A percentile compares a stretch with the other conserved stretches of the same genome.
Conservation (phyloP, 2,797 vertebrate genomes). For the Gobionotothen gibberifrons region DNA sequence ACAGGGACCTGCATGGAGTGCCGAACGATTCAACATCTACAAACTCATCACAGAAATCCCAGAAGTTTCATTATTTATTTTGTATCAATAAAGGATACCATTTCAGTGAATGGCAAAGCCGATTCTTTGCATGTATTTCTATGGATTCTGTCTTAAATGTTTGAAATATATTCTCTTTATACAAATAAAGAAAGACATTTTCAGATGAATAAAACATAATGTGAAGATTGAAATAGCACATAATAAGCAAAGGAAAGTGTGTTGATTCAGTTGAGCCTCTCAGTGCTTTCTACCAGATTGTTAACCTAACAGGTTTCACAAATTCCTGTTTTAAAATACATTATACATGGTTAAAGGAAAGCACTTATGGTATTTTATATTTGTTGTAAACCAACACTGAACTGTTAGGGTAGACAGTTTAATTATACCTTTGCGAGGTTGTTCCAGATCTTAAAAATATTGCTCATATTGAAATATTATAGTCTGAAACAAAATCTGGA, state of each 20-base stretch:
- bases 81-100: not conserved
- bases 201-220: not conserved
- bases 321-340: not conserved
- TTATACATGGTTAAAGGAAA: accelerated
- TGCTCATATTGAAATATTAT: too few relatives aligned
- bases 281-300: not conserved
- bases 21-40: not conserved
- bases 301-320: not conserved
- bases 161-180: not conserved
- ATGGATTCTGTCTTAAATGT: not conserved
- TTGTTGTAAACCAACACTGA: not conserved
- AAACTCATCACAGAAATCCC: accelerated
- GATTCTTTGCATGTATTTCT: not conserved
- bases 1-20: not conserved
- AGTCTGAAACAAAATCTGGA: not conserved
- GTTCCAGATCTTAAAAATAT: too few relatives aligned
- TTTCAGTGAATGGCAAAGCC: not conserved
- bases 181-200: not conserved
- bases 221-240: not conserved
- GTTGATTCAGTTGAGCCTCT: not conserved
- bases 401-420: not conserved
- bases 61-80: not conserved
- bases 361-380: not conserved
- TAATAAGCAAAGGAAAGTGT: not conserved
- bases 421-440: too few relatives aligned